Evolutionary conservation across 2,888 invertebrate species (phyloP).

Genomic region (Mythimna vitellina): DNA sequence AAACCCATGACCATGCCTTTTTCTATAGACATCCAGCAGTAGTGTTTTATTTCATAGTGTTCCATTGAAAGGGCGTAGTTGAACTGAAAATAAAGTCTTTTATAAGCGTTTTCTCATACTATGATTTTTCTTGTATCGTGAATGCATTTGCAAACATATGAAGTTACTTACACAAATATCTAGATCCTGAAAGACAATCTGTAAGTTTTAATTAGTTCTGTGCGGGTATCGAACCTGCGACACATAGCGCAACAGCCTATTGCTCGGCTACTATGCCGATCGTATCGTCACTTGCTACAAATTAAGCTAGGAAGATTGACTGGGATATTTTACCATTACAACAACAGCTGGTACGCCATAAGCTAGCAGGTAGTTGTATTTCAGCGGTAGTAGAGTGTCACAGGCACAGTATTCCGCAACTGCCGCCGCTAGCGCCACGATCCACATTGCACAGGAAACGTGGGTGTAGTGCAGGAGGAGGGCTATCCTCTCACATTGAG

Average conservation of each 20-base stretch:
- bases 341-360: constrained; percentile 92
- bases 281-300: background rate
- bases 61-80: constrained; percentile 92
- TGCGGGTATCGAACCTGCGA: background rate
- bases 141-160: background rate
- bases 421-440: constrained; percentile 91
- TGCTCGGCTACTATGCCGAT: background rate
- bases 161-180: background rate
- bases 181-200: background rate
- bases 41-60: constrained; percentile 93
- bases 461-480: constrained; percentile 93
- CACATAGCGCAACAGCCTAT: background rate
- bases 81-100: constrained; percentile 81
- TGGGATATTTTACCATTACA: background rate
- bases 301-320: background rate
- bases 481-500: constrained; percentile 92
- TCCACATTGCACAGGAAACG: constrained; percentile 93
- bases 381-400: constrained; percentile 89
- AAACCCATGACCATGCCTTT: constrained; percentile 94
- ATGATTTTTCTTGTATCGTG: background rate
- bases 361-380: constrained; percentile 91
- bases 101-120: background rate
- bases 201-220: background rate
- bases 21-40: constrained; percentile 95
- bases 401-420: constrained; percentile 91